phyloP scores from a whole-genome alignment of 2,113 vertebrate genomes.

The Nothobranchius furzeri region DNA sequence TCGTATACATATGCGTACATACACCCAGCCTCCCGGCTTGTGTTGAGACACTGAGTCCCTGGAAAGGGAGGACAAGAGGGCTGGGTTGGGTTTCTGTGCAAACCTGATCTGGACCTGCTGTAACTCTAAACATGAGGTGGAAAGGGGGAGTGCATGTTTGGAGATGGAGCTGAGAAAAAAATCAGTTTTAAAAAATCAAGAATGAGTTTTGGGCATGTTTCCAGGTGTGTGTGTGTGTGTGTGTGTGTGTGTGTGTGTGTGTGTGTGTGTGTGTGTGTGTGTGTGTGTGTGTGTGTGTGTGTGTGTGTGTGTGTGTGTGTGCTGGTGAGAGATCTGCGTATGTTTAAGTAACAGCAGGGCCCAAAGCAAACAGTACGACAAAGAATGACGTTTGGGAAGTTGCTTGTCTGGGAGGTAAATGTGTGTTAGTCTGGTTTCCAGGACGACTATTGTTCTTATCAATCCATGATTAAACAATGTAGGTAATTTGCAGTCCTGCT shows the following conservation, averaged over 20 bases:
- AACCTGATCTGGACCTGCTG: conserved; percentile 45
- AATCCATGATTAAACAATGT: conserved; percentile 70
- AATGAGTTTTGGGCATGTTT: conserved; percentile 5
- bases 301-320: conserved; percentile 42
- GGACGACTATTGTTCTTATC: conserved; percentile 67
- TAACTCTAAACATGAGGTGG: conserved; percentile 43
- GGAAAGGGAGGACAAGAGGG: conserved; percentile 45
- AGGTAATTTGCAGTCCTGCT: conserved; percentile 58
- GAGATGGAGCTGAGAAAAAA: conserved; percentile 23
- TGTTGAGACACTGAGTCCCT: conserved; percentile 65
- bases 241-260: conserved; percentile 37
- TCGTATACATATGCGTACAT: conserved; percentile 9
- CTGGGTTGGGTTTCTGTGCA: conserved; percentile 49
- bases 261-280: conserved; percentile 50
- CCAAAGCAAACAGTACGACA: conserved; percentile 63
- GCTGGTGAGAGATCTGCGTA: conserved; percentile 50
- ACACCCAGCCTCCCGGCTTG: conserved; percentile 51
- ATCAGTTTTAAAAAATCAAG: conserved; percentile 3
- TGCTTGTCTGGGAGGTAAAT: conserved; percentile 56
- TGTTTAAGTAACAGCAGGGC: conserved; percentile 55
- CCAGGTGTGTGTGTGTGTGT: conserved; percentile 30
- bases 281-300: conserved; percentile 39
- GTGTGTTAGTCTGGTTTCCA: conserved; percentile 56
- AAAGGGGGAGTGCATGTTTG: conserved; percentile 11
- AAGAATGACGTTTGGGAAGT: conserved; percentile 49